Base-by-base conservation (phyloP, 2,888 invertebrate species). In the Koerneria pararmatus region DNA sequence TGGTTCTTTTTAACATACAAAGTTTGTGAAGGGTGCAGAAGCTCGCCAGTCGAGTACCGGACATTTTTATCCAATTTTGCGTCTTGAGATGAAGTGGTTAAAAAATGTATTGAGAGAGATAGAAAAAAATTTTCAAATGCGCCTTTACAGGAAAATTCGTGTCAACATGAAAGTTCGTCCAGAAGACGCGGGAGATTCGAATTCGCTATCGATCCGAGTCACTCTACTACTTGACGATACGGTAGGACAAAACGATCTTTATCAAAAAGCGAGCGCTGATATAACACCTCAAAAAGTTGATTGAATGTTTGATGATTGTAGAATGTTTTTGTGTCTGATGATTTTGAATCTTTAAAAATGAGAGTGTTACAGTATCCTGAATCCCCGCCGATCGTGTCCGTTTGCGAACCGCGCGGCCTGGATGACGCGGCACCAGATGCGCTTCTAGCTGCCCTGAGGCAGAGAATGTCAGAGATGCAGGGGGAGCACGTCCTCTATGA, bases 401-500 rank as follows among this genome's bases (percentile, higher is more conserved):
- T 70, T 3, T 29, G 41, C 3, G 53, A 61, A 49, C 70, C 70
- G 1, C 65, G 70, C 34, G 70, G 70, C 22, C n/a, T 70, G 35
- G 58, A 64, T 11, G 67, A 70, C 29, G 37, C 15, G 5, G 67
- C 62, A 22, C 61, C 60, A 11, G 4, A 29, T 3, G 22, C n/a
- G 32, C 41, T 70, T 27, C 29, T 57, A 27, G 27, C n/a, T 22
- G 35, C 57, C 27, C 61, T 70, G 15, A 35, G 51, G 22, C 35
- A 56, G 24, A 54, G 65, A 59, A 27, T 70, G 41, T 29, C 34
- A 32, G 65, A 70, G 46, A 46, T 48, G 48, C n/a, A 48, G n/a
- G 70, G 70, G 24, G 65, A 65, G 65, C 70, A 67, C 37, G 63
- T 67, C 22, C 62, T 70, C 34, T 70, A 65, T 48, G 70, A 70